Percentiles rank a stretch among this genome's conserved stretches.
phyloP scores from a whole-genome alignment of 2,113 vertebrate species.

The Hemicordylus capensis region DNA sequence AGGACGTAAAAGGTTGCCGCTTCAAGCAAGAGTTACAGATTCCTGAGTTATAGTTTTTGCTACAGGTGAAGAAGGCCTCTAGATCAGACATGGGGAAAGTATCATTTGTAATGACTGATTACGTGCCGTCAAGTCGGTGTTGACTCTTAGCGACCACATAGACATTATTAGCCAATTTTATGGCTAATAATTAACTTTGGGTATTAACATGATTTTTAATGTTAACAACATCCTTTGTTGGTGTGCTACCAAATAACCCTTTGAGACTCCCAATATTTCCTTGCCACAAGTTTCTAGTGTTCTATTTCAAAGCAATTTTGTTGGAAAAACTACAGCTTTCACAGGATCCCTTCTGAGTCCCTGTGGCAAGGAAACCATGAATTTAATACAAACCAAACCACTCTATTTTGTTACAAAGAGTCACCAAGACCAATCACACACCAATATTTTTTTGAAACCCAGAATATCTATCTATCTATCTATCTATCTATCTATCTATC shows the following conservation, averaged over 20 bases:
- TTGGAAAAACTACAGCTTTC: neutral
- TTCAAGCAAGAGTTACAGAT: neutral
- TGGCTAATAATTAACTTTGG: neutral
- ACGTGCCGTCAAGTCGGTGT: no score
- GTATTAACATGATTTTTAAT: neutral
- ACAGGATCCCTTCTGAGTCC: neutral
- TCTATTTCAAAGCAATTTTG: neutral
- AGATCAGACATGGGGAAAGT: neutral
- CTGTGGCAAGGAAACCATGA: slow-evolving; percentile 2
- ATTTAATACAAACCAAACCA: neutral
- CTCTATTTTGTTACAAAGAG: neutral
- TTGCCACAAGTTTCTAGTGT: neutral
- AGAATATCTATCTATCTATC: no score
- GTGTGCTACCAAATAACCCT: neutral
- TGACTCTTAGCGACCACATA: no score
- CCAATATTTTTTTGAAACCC: neutral
- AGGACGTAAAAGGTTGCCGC: neutral
- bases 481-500: no score
- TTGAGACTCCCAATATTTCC: neutral
- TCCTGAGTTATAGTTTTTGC: neutral
- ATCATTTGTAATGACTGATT: no score
- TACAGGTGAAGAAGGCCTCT: no score
- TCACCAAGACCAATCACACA: neutral
- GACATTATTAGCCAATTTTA: no score
- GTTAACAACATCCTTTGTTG: neutral